These are phyloP conservation scores for Penaeus vannamei DNA, from an alignment of 1,140 invertebrate genomes.

Conservation along the genomic window DNA sequence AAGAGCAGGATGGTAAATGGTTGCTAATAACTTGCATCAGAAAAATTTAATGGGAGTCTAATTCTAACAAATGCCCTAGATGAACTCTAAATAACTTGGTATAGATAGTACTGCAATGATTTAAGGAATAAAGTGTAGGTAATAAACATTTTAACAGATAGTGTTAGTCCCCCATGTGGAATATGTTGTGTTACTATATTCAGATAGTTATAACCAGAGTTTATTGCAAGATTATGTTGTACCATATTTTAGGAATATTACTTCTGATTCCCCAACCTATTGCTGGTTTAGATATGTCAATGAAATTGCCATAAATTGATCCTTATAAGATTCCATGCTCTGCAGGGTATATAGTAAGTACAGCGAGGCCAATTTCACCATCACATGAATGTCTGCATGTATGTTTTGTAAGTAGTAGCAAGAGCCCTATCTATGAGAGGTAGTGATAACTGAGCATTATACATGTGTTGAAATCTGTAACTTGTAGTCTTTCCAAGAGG, in stretches of 20 bases:
- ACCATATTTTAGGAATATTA: constrained; percentile 56
- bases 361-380: constrained; percentile 37
- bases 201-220: constrained; percentile 58
- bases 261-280: constrained; percentile 30
- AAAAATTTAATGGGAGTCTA: not conserved
- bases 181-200: constrained; percentile 62
- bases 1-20: too few relatives aligned
- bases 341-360: constrained; percentile 42
- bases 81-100: constrained; percentile 17
- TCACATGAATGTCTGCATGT: constrained; percentile 57
- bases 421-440: constrained; percentile 43
- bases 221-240: constrained; percentile 60
- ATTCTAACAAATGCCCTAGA: constrained; percentile 26
- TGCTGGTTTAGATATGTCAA: constrained; percentile 45
- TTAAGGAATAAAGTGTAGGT: constrained; percentile 52
- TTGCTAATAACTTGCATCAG: too few relatives aligned
- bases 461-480: constrained; percentile 36
- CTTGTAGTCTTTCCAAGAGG: constrained; percentile 45
- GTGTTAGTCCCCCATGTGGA: constrained; percentile 53
- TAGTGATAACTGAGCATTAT: constrained; percentile 50
- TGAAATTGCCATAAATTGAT: constrained; percentile 44
- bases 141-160: constrained; percentile 51
- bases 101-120: constrained; percentile 51
- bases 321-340: not conserved
- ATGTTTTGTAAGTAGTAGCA: constrained; percentile 47